These are phyloP conservation scores for Abscondita cerata DNA, from an alignment of 2,888 invertebrate species.

Conservation along the genomic window DNA sequence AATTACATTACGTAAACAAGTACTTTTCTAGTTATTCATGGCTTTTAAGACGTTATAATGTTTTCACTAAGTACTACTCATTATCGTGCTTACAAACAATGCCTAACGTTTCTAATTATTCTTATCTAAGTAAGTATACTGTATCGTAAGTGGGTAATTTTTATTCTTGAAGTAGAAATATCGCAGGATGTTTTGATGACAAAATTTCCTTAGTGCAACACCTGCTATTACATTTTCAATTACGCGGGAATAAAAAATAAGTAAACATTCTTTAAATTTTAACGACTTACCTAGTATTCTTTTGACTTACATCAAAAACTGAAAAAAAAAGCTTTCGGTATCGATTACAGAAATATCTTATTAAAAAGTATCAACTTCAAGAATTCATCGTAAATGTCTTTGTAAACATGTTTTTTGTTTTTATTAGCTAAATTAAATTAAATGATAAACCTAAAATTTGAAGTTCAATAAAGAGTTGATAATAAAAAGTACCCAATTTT, in stretches of 20 bases:
- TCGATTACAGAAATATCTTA: no score
- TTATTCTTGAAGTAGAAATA: constrained; percentile 10
- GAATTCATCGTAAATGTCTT: no score
- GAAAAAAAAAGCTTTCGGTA: no score
- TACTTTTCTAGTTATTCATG: constrained; percentile 48
- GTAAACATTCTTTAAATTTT: no score
- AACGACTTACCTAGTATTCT: no score
- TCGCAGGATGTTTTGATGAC: neutral
- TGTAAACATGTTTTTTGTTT: no score
- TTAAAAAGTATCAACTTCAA: no score
- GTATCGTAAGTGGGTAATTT: constrained; percentile 25
- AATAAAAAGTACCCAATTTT: no score
- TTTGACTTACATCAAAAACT: no score
- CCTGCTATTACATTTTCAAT: constrained; percentile 4
- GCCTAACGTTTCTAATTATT: constrained; percentile 34
- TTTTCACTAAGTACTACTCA: constrained; percentile 33
- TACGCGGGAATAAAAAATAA: neutral
- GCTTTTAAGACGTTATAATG: constrained; percentile 40
- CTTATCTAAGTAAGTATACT: constrained; percentile 28
- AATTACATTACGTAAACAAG: constrained; percentile 49
- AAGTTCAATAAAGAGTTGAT: no score
- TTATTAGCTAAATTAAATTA: no score
- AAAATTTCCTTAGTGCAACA: neutral
- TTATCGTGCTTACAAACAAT: constrained; percentile 33
- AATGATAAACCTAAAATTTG: no score